phyloP scores from a whole-genome alignment of 2,888 invertebrate species.

The Rutpela maculata region DNA sequence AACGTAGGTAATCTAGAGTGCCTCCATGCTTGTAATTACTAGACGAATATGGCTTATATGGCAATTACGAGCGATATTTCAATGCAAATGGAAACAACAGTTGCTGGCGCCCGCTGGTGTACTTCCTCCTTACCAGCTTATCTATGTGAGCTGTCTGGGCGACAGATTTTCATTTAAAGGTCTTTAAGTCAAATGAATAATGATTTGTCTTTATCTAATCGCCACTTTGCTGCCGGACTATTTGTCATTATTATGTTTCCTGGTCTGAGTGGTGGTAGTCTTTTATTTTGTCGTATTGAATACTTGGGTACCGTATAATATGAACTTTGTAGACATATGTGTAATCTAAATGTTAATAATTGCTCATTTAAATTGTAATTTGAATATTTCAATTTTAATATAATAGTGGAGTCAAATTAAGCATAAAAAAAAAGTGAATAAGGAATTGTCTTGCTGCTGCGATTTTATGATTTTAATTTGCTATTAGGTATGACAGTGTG shows the following conservation, averaged over 20 bases:
- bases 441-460: too few species aligned
- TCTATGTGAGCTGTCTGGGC: neutral
- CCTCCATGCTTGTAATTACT: neutral
- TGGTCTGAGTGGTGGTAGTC: neutral
- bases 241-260: neutral
- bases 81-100: conserved; percentile 26
- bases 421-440: too few species aligned
- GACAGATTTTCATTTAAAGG: conserved; percentile 5
- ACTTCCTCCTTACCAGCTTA: neutral
- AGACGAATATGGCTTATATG: conserved; percentile 2
- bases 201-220: conserved; percentile 7
- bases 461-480: too few species aligned
- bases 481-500: too few species aligned
- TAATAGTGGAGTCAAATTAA: too few species aligned
- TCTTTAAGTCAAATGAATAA: conserved; percentile 7
- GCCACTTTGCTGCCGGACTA: conserved; percentile 1
- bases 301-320: neutral
- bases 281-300: neutral
- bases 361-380: neutral
- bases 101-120: conserved; percentile 25
- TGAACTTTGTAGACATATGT: neutral
- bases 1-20: neutral
- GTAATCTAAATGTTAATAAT: neutral
- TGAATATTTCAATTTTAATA: too few species aligned
- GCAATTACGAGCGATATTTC: conserved; percentile 8